These are phyloP conservation scores for Oscheius onirici DNA, from an alignment of 2,888 invertebrate species.

Conservation along the genomic window DNA sequence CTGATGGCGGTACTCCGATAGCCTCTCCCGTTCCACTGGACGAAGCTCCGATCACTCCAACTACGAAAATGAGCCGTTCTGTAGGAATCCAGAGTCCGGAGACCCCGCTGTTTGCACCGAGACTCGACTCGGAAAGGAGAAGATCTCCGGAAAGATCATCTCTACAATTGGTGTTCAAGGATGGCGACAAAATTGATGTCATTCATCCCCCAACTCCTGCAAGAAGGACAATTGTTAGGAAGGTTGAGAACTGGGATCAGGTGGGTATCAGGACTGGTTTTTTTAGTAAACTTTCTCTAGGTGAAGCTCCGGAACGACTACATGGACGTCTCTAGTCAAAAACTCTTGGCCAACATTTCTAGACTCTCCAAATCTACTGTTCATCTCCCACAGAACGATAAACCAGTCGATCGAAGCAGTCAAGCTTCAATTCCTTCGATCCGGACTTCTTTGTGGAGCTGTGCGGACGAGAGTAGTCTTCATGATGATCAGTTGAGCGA, in stretches of 20 bases:
- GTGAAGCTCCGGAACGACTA: conserved; percentile 17
- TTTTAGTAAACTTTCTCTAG: conserved; percentile 18
- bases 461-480: not conserved
- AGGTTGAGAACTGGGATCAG: conserved; percentile 1
- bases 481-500: conserved; percentile 7
- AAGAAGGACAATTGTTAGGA: conserved; percentile 22
- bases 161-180: conserved; percentile 16
- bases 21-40: conserved; percentile 28
- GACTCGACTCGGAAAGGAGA: not conserved
- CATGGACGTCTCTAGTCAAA: conserved; percentile 13
- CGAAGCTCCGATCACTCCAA: not conserved
- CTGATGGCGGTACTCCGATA: conserved; percentile 28
- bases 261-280: not conserved
- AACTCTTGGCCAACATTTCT: conserved; percentile 10
- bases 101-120: conserved; percentile 19
- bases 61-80: conserved; percentile 4
- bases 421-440: conserved; percentile 13
- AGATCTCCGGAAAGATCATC: not conserved
- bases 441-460: conserved; percentile 26
- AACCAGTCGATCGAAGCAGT: not conserved
- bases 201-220: conserved; percentile 22
- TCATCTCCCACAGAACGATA: not conserved
- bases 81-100: conserved; percentile 30
- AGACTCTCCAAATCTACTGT: conserved; percentile 17
- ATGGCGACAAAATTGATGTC: conserved; percentile 5